phyloP scores from a whole-genome alignment of 2,113 vertebrate species.

The Carlito syrichta region DNA sequence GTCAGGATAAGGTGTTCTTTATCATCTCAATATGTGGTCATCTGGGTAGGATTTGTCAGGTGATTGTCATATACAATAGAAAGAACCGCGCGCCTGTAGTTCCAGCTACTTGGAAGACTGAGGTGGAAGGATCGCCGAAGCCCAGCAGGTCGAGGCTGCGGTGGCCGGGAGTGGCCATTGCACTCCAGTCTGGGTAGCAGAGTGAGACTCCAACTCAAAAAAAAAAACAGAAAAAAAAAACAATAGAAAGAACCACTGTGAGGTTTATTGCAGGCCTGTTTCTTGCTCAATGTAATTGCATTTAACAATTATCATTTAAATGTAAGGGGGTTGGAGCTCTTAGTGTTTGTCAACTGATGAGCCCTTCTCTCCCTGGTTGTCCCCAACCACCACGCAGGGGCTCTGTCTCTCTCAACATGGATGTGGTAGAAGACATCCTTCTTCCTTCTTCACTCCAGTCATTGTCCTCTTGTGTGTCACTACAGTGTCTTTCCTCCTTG shows the following conservation, averaged over 20 bases:
- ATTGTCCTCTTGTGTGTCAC: neutral
- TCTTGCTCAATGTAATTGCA: constrained; percentile 20
- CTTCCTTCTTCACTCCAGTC: neutral
- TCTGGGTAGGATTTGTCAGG: neutral
- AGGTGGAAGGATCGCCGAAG: no score
- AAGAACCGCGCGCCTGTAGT: no score
- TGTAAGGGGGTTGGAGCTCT: neutral
- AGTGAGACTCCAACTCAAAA: no score
- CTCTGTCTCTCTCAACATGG: neutral
- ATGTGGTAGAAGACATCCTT: neutral
- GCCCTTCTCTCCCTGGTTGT: neutral
- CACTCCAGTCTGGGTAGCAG: no score
- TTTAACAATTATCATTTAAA: constrained; percentile 43
- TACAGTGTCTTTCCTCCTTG: neutral
- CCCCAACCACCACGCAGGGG: neutral
- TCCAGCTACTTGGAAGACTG: no score
- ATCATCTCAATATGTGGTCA: neutral
- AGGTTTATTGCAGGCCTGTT: neutral
- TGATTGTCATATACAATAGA: constrained; percentile 38
- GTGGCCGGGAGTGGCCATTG: no score
- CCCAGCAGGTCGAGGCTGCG: no score
- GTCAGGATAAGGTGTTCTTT: constrained; percentile 10
- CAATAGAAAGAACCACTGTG: constrained; percentile 24
- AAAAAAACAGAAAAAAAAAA: no score
- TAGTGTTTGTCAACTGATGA: neutral